Evolutionary conservation across 2,888 invertebrate genomes (phyloP).

Genomic region (Listrodromus nycthemerus): DNA sequence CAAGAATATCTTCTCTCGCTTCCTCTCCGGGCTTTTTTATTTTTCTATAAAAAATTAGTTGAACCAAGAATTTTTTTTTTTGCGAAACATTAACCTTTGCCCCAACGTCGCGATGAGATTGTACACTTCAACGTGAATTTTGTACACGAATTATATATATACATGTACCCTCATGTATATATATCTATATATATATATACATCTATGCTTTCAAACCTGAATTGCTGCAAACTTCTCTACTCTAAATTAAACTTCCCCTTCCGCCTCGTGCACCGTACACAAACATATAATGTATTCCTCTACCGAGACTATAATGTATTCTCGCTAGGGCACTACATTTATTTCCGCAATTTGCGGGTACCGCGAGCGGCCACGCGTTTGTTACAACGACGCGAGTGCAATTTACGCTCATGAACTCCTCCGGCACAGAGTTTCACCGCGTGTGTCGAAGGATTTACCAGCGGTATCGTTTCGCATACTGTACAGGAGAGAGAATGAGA

Average conservation of each 20-base stretch:
- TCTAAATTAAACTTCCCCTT: slow-evolving; percentile 55
- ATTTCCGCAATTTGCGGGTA: slow-evolving; percentile 70
- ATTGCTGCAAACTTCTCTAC: slow-evolving; percentile 54
- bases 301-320: slow-evolving; percentile 68
- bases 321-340: slow-evolving; percentile 68
- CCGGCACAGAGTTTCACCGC: slow-evolving; percentile 34
- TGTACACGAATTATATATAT: slow-evolving; percentile 13
- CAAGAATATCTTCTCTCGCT: slow-evolving; percentile 31
- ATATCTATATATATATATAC: slow-evolving; percentile 10
- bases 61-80: slow-evolving; percentile 45
- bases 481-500: slow-evolving; percentile 15
- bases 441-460: slow-evolving; percentile 67
- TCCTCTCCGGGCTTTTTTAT: slow-evolving; percentile 27
- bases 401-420: slow-evolving; percentile 73
- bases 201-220: slow-evolving; percentile 35
- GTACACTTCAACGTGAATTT: slow-evolving; percentile 35
- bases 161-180: no score
- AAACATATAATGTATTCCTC: slow-evolving; percentile 67
- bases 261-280: neutral
- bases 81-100: slow-evolving; percentile 51
- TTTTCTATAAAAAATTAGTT: slow-evolving; percentile 59
- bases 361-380: slow-evolving; percentile 55
- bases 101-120: slow-evolving; percentile 53
- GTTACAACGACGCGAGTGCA: slow-evolving; percentile 54
- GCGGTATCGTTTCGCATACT: slow-evolving; percentile 43